Evolutionary conservation across 2,888 invertebrate genomes (phyloP), one percentile per base, ranked within the genome.

Genomic region (Yponomeuta malinellus): DNA sequence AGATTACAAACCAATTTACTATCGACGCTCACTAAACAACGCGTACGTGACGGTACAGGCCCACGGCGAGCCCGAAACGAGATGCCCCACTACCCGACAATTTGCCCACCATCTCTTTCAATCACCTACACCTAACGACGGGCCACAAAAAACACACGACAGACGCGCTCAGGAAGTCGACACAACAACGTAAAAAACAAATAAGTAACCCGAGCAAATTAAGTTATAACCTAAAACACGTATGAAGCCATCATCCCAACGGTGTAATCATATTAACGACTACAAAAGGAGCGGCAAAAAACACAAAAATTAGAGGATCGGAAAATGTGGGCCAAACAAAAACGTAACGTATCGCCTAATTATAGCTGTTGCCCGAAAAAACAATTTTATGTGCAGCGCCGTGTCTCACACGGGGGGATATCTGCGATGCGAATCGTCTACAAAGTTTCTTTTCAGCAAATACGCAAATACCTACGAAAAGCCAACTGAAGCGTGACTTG

Each of bases 251-350:
- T 91, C 92, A 91, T 89, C 90, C 88, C 85, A 86, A 90, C 87
- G 89, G 88, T 90, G 90, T 92, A 92, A 92, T 92, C 92, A 91
- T 91, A 91, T 92, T 91, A 92, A 92, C 92, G 90, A 91, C 90
- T 90, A 91, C 91, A 91, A 91, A 92, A 91, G 90, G 85, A 86
- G 84, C 86, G 86, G 88, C 88, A 90, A 91, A 92, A 92, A 91
- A 90, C 83, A 83, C 81, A 88, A 87, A 92, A 92, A 91, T 91
- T 91, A 91, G 90, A 89, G 90, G 90, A 90, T 90, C 90, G 90
- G 87, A 88, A 91, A 90, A 91, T 91, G 91, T 92, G 91, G 90
- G 89, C 89, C 91, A 92, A 90, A 92, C 91, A 92, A 92, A 92
- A 92, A 92, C 89, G 88, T 89, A 89, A 90, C 90, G 87, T 87